phyloP scores from a whole-genome alignment of 1,140 invertebrate genomes.

The Cydia strobilella region DNA sequence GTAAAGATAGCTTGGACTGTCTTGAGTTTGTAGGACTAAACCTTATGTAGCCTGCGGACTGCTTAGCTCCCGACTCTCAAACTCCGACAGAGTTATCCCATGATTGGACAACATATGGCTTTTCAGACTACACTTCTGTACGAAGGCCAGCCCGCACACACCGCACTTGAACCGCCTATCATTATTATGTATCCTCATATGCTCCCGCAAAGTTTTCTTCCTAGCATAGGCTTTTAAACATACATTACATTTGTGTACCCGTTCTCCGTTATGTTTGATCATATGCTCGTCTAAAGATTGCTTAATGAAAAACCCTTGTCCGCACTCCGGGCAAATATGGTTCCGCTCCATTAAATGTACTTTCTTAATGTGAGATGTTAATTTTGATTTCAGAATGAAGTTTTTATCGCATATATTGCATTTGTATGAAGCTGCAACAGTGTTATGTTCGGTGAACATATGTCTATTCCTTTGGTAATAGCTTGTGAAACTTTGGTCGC shows the following conservation, averaged over 20 bases:
- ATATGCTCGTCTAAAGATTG: constrained; percentile 67
- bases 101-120: constrained; percentile 70
- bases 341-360: constrained; percentile 70
- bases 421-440: constrained; percentile 52
- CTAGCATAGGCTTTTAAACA: constrained; percentile 78
- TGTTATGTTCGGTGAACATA: constrained; percentile 63
- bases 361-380: constrained; percentile 69
- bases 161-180: constrained; percentile 70
- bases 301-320: constrained; percentile 65
- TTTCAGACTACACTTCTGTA: constrained; percentile 67
- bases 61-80: constrained; percentile 42
- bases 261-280: constrained; percentile 64
- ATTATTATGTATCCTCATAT: constrained; percentile 76
- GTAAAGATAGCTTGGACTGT: too few relatives aligned
- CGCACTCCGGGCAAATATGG: constrained; percentile 63
- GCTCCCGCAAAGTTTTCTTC: constrained; percentile 78
- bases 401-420: constrained; percentile 72
- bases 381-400: constrained; percentile 63
- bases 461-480: constrained; percentile 70
- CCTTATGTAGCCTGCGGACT: constrained; percentile 19
- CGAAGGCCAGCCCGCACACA: constrained; percentile 70
- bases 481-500: constrained; percentile 61
- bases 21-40: too few relatives aligned
- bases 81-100: constrained; percentile 61
- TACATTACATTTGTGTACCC: constrained; percentile 62